Base-by-base conservation (phyloP, 2,888 invertebrate genomes). In the Xylota sylvarum region DNA sequence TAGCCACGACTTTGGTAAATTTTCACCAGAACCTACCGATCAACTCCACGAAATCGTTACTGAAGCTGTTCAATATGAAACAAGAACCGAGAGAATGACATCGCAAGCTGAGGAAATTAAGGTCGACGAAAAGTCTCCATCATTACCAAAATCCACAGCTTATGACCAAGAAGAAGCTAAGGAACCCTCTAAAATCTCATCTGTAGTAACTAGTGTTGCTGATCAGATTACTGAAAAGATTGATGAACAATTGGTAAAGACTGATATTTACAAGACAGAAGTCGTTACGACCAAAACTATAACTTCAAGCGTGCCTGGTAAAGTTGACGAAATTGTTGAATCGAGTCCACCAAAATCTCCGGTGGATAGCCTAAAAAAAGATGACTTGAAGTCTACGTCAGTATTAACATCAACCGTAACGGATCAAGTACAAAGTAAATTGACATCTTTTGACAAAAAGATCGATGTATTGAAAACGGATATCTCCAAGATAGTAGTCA, bases 361-460 rank as follows among this genome's bases (percentile, higher is more conserved):
- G 40, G 73, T 43, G 5, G 90, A 88, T 4, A 72, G 64, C 0
- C 88, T 89, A n/a, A 88, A 40, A 27, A 52, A 62, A 7, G 37
- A 12, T 5, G n/a, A 55, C 2, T 43, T 9, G 40, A 43, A 43
- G 9, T 19, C 27, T 14, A 14, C 43, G 2, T 48, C 46, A 35
- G 48, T 48, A 12, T 7, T 48, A 40, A 37, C 55, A 43, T 10
- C n/a, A 40, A 50, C 32, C 1, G 12, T 6, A 12, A 12, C 17
- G 10, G 17, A 35, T 40, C 37, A 30, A 43, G 17, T 5, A 23
- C 12, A 46, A 5, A 46, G 37, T 10, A 30, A 48, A 19, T 30
- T n/a, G 12, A 6, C 62, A 30, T 23, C 46, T 1, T 0, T 32
- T 1, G 46, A 17, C 9, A 7, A 70, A n/a, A 60, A 35, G 37